Evolutionary conservation across 2,113 vertebrate genomes (phyloP), one percentile per base, ranked within the genome.

Genomic region (Dicerorhinus sumatrensis): DNA sequence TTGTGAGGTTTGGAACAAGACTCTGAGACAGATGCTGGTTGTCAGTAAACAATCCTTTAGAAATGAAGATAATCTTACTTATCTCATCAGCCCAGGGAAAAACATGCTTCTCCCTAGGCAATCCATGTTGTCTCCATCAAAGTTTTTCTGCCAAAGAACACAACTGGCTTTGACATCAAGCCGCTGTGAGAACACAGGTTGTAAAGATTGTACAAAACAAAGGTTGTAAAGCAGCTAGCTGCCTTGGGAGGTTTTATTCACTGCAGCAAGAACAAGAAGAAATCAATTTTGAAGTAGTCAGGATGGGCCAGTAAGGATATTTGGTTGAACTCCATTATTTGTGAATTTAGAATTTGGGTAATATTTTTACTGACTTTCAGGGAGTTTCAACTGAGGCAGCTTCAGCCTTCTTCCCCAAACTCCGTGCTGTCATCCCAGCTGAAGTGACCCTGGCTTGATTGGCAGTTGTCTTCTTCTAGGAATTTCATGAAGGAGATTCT

Each of bases 211-310:
- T n/a, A n/a, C n/a, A n/a, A n/a, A n/a, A n/a, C n/a, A n/a, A n/a
- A n/a, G n/a, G n/a, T n/a, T n/a, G n/a, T 85, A 12, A 93, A 98
- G 87, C 88, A 98, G 90, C 86, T 65, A 83, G 96, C 83, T 93
- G 96, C 88, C 89, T 95, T 95, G 97, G 92, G 95, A 98, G 96
- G 94, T 91, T 98, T 96, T 97, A 87, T 96, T 98, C 98, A 97
- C 97, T 97, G 82, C 72, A 98, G 97, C 46, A 98, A 98, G 89
- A 96, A 97, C 60, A 92, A 98, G 85, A 98, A 95, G 98, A 96
- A 98, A 97, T 98, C 96, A 96, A 97, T 98, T 99, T 98, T 97
- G 91, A 98, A 98, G 80, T 94, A 98, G 97, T 97, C 98, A 97
- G 96, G 81, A 89, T 98, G 97, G 97, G 87, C 85, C 96, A 98